A percentile compares a stretch with the other conserved stretches of the same genome.
Evolutionary conservation across 2,888 invertebrate genomes (phyloP).

Genomic region (Noctua janthina): DNA sequence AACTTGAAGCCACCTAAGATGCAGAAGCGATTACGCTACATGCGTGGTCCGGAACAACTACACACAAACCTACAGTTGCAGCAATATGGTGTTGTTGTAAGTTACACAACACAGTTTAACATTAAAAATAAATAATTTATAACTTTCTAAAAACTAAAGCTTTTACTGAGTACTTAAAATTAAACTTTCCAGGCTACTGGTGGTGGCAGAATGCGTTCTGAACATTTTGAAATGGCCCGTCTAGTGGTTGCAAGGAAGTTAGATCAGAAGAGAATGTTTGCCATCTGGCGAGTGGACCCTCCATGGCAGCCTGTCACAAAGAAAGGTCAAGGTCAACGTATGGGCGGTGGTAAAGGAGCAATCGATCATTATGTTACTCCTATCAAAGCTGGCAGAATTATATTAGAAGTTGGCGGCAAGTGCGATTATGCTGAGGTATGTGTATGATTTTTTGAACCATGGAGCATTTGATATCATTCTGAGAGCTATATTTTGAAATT

Average conservation of each 20-base stretch:
- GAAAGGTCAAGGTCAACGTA: constrained; percentile 96
- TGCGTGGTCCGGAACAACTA: constrained; percentile 97
- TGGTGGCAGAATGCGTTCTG: constrained; percentile 95
- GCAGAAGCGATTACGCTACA: constrained; percentile 95
- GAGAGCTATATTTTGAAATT: no score
- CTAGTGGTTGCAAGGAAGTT: constrained; percentile 94
- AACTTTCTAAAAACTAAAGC: background rate
- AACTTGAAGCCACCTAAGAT: constrained; percentile 94
- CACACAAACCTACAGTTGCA: constrained; percentile 96
- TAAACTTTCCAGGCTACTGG: constrained; percentile 92
- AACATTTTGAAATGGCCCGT: constrained; percentile 97
- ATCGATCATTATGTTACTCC: constrained; percentile 99
- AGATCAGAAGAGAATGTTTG: constrained; percentile 96
- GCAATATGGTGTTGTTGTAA: constrained; percentile 98
- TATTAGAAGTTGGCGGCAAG: constrained; percentile 97
- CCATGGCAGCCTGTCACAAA: constrained; percentile 99
- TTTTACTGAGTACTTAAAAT: background rate
- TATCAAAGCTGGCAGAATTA: constrained; percentile 96
- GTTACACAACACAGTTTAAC: no score
- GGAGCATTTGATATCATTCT: no score
- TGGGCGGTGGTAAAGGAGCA: constrained; percentile 99
- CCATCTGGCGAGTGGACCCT: constrained; percentile 97
- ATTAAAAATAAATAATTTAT: no score
- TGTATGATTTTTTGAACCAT: constrained; percentile 1
- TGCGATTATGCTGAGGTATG: constrained; percentile 95